phyloP scores from a whole-genome alignment of 2,797 vertebrate genomes.

The Nyctalus aviator region DNA sequence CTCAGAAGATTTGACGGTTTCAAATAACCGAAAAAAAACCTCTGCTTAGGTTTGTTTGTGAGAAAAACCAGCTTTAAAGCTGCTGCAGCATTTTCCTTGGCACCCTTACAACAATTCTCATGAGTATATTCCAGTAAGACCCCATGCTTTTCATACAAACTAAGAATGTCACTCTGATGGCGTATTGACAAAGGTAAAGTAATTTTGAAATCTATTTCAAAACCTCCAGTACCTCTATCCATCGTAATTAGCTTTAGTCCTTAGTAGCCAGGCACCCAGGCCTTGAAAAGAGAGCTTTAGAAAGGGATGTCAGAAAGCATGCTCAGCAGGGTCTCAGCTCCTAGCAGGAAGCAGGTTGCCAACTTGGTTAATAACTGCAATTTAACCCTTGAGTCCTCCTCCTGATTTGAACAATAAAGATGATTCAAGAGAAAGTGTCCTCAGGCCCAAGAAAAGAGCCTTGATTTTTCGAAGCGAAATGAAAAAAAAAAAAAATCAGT shows the following conservation, averaged over 20 bases:
- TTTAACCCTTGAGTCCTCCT: constrained; percentile 11
- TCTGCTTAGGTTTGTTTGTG: not conserved
- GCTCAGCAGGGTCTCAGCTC: not conserved
- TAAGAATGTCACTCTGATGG: not conserved
- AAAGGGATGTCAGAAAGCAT: constrained; percentile 4
- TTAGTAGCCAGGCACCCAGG: not conserved
- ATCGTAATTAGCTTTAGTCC: constrained; percentile 5
- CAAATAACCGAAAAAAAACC: not conserved
- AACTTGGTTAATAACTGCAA: not conserved
- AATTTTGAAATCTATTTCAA: not conserved
- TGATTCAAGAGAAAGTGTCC: constrained; percentile 6
- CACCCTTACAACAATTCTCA: not conserved
- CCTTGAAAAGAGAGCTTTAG: constrained; percentile 5
- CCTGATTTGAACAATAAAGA: not conserved
- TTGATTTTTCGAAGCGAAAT: constrained; percentile 37
- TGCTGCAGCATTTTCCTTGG: not conserved
- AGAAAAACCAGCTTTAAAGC: not conserved
- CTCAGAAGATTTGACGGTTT: not conserved
- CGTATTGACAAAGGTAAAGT: not conserved
- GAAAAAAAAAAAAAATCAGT: not conserved
- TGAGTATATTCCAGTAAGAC: not conserved
- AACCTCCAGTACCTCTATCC: not conserved
- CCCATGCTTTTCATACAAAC: not conserved
- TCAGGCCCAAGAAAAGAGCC: not conserved
- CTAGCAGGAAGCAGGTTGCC: not conserved